Evolutionary conservation across 37 sponge, comb jelly and placozoan genomes (phyloP).

Genomic region (Ianthella basta): DNA sequence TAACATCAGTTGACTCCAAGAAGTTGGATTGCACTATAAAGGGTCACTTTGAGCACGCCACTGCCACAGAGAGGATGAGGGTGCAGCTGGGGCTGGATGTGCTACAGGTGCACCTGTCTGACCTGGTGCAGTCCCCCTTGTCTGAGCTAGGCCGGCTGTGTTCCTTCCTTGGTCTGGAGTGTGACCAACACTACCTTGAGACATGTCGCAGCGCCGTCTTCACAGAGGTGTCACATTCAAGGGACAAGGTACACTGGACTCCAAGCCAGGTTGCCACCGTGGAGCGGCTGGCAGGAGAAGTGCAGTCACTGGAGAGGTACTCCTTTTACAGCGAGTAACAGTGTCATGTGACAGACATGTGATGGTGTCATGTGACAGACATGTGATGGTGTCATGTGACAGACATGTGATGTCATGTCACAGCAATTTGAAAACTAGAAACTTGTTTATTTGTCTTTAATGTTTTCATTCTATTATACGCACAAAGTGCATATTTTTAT

Average conservation of each 20-base stretch:
- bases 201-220: neutral
- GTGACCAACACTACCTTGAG: neutral
- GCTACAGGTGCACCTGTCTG: neutral
- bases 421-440: no score
- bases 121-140: neutral
- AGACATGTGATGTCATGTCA: no score
- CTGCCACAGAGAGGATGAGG: neutral
- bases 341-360: neutral
- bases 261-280: neutral
- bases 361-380: no score
- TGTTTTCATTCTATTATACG: no score
- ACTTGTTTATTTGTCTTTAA: no score
- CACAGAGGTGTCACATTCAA: neutral
- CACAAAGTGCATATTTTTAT: no score
- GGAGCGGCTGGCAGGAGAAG: neutral
- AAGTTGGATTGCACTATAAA: no score
- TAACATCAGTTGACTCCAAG: no score
- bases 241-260: neutral
- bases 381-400: no score
- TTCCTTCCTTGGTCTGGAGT: neutral
- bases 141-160: neutral
- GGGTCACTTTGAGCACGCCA: no score
- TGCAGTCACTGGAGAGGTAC: neutral
- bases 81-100: neutral
- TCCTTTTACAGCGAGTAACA: neutral